These are phyloP conservation scores for Rhinophrynus dorsalis DNA, from an alignment of 2,797 vertebrate species.

Conservation along the genomic window DNA sequence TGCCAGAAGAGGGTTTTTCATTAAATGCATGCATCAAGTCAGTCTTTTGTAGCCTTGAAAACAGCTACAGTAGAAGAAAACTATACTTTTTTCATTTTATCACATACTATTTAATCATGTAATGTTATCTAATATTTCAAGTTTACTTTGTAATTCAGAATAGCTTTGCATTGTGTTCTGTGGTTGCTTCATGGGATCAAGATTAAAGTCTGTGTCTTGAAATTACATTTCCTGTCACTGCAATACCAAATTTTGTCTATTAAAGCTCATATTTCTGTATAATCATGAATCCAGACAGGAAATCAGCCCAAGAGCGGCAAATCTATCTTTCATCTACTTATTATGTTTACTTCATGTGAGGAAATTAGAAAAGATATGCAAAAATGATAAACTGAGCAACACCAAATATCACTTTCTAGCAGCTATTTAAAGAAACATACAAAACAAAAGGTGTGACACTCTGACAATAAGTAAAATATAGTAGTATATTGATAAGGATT, in stretches of 20 bases:
- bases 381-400: too few relatives aligned
- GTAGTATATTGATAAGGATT: too few relatives aligned
- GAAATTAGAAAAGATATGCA: constrained; percentile 22
- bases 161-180: constrained; percentile 17
- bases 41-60: constrained; percentile 11
- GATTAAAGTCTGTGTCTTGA: constrained; percentile 35
- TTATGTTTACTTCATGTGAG: constrained; percentile 14
- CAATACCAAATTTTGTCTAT: constrained; percentile 39
- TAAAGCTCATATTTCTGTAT: constrained; percentile 44
- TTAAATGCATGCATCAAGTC: constrained; percentile 4
- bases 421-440: too few relatives aligned
- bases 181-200: constrained; percentile 32
- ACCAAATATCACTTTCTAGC: too few relatives aligned
- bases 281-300: constrained; percentile 43
- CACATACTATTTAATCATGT: constrained; percentile 30
- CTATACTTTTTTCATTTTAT: constrained; percentile 33
- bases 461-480: too few relatives aligned
- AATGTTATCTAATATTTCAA: constrained; percentile 36
- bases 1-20: constrained; percentile 13
- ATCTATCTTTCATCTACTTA: constrained; percentile 27
- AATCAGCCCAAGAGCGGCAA: constrained; percentile 32
- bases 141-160: constrained; percentile 39
- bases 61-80: not conserved
- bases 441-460: too few relatives aligned
- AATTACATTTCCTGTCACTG: constrained; percentile 33